phyloP scores from a whole-genome alignment of 2,797 vertebrate species.

The Eulemur mongoz region DNA sequence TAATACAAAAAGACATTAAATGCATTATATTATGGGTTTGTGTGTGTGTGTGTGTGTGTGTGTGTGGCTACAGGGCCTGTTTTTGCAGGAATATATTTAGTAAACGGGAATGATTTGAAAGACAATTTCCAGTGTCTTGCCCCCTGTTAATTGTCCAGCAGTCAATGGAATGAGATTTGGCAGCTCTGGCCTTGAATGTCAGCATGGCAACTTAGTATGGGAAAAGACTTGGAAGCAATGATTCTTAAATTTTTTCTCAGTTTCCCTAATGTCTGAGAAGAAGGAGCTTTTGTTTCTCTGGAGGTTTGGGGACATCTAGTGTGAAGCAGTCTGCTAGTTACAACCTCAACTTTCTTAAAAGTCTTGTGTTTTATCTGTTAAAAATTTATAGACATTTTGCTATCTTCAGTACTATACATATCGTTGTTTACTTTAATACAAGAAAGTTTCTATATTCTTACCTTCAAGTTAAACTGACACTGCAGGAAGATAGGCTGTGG shows the following conservation, averaged over 20 bases:
- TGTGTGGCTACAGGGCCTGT: background rate
- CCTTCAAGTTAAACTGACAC: background rate
- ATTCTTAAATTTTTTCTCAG: background rate
- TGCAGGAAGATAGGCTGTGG: background rate
- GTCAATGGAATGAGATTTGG: background rate
- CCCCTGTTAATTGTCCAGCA: background rate
- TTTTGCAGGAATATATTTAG: slow-evolving; percentile 20
- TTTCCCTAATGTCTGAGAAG: background rate
- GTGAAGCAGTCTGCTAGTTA: background rate
- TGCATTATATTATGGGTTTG: background rate
- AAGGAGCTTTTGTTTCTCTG: background rate
- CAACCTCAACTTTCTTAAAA: background rate
- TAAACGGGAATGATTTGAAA: background rate
- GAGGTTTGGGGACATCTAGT: background rate
- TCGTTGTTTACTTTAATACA: background rate
- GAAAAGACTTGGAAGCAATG: background rate
- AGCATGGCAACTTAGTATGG: background rate
- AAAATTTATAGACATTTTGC: background rate
- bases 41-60: background rate
- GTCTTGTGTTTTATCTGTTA: background rate
- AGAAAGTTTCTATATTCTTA: background rate
- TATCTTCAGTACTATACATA: background rate
- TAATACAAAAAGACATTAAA: background rate
- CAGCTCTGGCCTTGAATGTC: background rate
- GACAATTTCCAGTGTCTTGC: background rate